Percentiles rank a stretch among this genome's conserved stretches.
These are phyloP conservation scores for Zoroaster sp. DNA, from an alignment of 53 echinoderm and acorn worm species.

Conservation along the genomic window DNA sequence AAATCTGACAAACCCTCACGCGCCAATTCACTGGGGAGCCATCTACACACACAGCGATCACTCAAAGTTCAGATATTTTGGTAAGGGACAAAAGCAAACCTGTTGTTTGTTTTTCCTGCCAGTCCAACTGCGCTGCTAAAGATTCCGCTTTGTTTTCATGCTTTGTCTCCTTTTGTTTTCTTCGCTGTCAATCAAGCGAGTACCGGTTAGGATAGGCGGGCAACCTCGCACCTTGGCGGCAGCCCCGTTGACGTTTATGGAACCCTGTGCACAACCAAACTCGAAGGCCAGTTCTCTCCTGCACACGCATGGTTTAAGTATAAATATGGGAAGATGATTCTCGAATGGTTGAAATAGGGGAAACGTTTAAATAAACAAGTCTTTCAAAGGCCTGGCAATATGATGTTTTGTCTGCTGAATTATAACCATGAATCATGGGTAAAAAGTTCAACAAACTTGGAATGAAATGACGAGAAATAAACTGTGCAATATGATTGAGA, in stretches of 20 bases:
- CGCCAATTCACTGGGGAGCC: background rate
- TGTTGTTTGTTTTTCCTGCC: conserved; percentile 47
- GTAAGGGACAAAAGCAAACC: conserved; percentile 40
- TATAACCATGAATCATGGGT: background rate
- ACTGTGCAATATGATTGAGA: too few relatives aligned
- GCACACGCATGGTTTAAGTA: background rate
- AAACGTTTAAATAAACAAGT: conserved; percentile 17
- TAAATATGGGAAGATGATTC: background rate
- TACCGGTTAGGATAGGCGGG: conserved; percentile 26
- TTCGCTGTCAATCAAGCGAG: conserved; percentile 29
- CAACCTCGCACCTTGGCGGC: conserved; percentile 32
- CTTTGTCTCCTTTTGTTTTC: conserved; percentile 41
- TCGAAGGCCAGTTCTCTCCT: conserved; percentile 5
- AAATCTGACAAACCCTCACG: background rate
- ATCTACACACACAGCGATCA: conserved; percentile 9
- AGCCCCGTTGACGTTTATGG: conserved; percentile 17
- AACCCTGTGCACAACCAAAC: conserved; percentile 28
- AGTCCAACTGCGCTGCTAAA: conserved; percentile 33
- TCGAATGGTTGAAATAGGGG: background rate
- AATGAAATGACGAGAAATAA: background rate
- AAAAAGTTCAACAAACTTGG: background rate
- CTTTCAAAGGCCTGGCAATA: background rate
- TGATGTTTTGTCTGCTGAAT: background rate
- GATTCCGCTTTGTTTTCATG: conserved; percentile 50
- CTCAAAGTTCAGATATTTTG: conserved; percentile 46